These are phyloP conservation scores for Loriculus beryllinus DNA, from an alignment of 2,797 vertebrate genomes.

Conservation along the genomic window DNA sequence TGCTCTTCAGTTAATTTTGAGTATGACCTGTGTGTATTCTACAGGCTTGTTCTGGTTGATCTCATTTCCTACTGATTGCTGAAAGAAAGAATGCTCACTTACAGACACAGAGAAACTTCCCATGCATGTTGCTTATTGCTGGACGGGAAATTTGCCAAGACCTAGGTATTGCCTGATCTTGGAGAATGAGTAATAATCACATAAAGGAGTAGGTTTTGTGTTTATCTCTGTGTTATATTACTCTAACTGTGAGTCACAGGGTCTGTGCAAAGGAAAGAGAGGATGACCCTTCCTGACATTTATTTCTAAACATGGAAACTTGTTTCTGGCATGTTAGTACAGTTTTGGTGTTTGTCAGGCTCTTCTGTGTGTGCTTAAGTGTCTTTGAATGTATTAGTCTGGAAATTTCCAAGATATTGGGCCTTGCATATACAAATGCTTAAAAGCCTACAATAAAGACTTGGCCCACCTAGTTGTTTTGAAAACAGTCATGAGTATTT, in stretches of 20 bases:
- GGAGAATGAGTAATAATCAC: background rate
- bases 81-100: background rate
- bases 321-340: background rate
- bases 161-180: background rate
- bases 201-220: background rate
- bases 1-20: background rate
- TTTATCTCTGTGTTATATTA: background rate
- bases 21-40: fast-evolving
- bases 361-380: background rate
- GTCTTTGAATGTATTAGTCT: background rate
- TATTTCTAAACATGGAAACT: background rate
- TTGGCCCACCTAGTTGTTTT: background rate
- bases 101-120: background rate
- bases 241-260: background rate
- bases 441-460: background rate
- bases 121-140: background rate
- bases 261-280: background rate
- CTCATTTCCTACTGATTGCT: background rate
- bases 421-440: background rate
- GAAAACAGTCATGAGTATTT: background rate
- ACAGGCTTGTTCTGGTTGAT: background rate
- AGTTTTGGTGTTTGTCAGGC: background rate
- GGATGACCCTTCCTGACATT: background rate
- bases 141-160: background rate
- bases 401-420: background rate